phyloP scores from a whole-genome alignment of 2,888 invertebrate species.

The Drosophila nr. perissopoda region DNA sequence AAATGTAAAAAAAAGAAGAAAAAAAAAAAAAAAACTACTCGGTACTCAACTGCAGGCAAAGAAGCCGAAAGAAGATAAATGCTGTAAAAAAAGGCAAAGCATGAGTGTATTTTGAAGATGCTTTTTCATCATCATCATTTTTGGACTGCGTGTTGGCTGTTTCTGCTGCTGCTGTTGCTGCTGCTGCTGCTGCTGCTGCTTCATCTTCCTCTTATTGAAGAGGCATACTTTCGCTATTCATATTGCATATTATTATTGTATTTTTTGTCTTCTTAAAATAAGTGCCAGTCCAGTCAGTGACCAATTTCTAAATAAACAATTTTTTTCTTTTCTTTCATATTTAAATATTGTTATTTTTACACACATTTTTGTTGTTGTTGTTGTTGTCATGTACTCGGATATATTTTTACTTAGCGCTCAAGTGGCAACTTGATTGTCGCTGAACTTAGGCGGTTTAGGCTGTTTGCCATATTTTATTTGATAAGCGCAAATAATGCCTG shows the following conservation, averaged over 20 bases:
- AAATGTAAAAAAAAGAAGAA: constrained; percentile 43
- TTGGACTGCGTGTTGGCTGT: constrained; percentile 40
- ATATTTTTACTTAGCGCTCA: constrained; percentile 24
- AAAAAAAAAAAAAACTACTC: constrained; percentile 38
- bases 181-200: background rate
- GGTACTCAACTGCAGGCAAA: constrained; percentile 73
- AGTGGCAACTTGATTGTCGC: constrained; percentile 41
- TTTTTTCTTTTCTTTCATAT: background rate
- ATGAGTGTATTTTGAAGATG: constrained; percentile 76
- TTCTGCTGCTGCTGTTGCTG: constrained; percentile 7
- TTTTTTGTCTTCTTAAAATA: constrained; percentile 35
- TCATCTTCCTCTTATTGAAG: constrained; percentile 7
- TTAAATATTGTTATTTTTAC: constrained; percentile 16
- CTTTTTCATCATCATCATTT: constrained; percentile 49
- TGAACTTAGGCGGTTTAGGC: constrained; percentile 17
- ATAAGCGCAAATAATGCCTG: constrained; percentile 57
- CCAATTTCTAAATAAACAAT: constrained; percentile 7
- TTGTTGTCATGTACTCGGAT: constrained; percentile 5
- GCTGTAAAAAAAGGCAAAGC: constrained; percentile 69
- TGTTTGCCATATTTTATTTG: constrained; percentile 61
- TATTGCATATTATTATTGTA: constrained; percentile 28
- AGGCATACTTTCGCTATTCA: constrained; percentile 43
- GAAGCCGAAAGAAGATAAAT: constrained; percentile 68
- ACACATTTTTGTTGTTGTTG: constrained; percentile 7
- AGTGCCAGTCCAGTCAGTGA: constrained; percentile 10